A percentile compares a stretch with the other conserved stretches of the same genome.
Evolutionary conservation across 2,797 vertebrate genomes (phyloP).

Genomic region (Falco concolor): DNA sequence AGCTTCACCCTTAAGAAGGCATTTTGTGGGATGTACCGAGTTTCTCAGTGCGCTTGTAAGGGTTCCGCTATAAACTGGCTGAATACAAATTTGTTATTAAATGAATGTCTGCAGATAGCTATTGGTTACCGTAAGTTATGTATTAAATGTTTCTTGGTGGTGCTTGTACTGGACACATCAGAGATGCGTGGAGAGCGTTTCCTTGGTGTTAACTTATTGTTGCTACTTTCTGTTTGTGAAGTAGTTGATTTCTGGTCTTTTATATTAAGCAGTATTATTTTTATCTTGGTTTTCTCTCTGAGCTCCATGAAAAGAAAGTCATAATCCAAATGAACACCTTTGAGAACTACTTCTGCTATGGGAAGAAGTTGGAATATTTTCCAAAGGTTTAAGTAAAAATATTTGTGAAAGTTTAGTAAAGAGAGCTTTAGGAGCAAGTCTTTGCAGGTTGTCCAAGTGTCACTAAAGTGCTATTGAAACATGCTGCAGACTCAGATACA

Average conservation of each 20-base stretch:
- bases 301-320: neutral
- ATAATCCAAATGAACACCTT: fast-evolving
- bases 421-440: neutral
- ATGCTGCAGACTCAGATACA: neutral
- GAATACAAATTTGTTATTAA: neutral
- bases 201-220: neutral
- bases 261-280: neutral
- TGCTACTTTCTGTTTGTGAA: neutral
- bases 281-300: neutral
- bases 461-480: neutral
- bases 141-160: neutral
- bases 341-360: neutral
- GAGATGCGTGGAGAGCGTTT: neutral
- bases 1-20: neutral
- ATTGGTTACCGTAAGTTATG: neutral
- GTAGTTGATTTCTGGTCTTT: neutral
- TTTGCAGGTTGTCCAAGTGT: neutral
- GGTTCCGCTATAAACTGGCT: neutral
- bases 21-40: neutral
- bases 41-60: neutral
- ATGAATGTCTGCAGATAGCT: neutral
- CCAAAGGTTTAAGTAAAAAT: neutral
- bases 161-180: neutral
- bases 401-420: neutral
- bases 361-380: neutral